A percentile compares a stretch with the other conserved stretches of the same genome.
Conservation (phyloP, 2,113 vertebrate species). For the Erpornis zantholeuca region DNA sequence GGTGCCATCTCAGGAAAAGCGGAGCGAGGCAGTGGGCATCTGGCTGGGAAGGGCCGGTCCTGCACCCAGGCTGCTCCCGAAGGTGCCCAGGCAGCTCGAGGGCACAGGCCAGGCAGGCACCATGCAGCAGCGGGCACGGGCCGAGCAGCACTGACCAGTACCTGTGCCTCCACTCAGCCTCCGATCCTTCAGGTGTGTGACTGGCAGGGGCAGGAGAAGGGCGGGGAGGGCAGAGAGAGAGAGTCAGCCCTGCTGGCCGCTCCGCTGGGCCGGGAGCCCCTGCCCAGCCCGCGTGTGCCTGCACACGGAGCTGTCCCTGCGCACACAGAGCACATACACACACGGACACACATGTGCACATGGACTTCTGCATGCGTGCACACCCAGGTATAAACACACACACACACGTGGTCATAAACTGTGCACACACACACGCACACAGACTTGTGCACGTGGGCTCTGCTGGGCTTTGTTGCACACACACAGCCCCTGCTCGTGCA, state of each 20-base stretch:
- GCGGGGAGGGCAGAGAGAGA: conserved; percentile 34
- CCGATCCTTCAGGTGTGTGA: conserved; percentile 97
- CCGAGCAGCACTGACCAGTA: conserved; percentile 65
- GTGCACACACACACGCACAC: background rate
- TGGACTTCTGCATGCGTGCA: background rate
- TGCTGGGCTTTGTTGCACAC: background rate
- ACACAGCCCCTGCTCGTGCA: background rate
- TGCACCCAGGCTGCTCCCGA: background rate
- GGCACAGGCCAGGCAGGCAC: conserved; percentile 14
- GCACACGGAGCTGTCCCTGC: background rate
- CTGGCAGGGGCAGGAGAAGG: conserved; percentile 82
- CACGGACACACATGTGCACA: fast-evolving
- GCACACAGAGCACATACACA: background rate
- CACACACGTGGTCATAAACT: background rate
- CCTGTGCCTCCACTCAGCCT: conserved; percentile 97
- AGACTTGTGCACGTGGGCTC: background rate
- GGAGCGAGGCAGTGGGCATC: background rate
- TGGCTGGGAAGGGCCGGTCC: background rate
- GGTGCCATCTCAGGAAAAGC: background rate
- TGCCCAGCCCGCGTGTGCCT: background rate
- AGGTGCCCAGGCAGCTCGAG: background rate
- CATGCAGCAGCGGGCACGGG: conserved; percentile 41
- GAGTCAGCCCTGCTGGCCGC: background rate
- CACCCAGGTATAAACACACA: background rate
- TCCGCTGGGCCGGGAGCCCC: background rate